Base-by-base conservation (phyloP, 37 sponge, comb jelly and placozoan genomes). In the Halisarca cf. caerulea region DNA sequence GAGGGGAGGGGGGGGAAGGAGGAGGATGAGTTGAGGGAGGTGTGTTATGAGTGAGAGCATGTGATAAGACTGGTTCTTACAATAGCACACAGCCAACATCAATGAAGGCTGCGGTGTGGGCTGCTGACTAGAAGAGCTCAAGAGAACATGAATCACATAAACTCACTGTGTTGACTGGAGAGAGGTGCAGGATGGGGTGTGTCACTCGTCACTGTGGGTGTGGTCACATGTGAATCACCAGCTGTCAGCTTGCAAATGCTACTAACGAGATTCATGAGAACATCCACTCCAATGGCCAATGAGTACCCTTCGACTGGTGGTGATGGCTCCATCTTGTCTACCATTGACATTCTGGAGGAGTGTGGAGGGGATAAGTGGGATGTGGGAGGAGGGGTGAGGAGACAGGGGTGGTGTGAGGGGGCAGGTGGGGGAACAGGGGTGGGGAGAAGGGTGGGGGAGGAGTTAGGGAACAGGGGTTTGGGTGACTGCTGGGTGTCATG, bases 321-420 rank as follows among this genome's bases (percentile, higher is more conserved):
- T 0, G 94, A 92, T 0, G 91, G 82, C 41, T 96, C 97, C 14
- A 47, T 34, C 80, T 92, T 96, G 59, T 96, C 97, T 75, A 96
- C 75, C 89, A 91, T 91, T 47, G 89, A 89, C 24, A 96, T 68
- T 36, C 97, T 97, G 82, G 3, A 68, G 32, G 21, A 71, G 43
- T 38, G 39, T 14, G 53, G 37, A 85, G 32, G 8, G 27, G 47
- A 28, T 40, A 68, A 43, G n/a, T n/a, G n/a, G n/a, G n/a, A n/a
- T n/a, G n/a, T n/a, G n/a, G n/a, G n/a, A n/a, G n/a, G n/a, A n/a
- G 25, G 24, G 40, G 40, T 23, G 18, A 38, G 35, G 25, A 57
- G 40, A 78, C n/a, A n/a, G n/a, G n/a, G n/a, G n/a, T n/a, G n/a
- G n/a, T n/a, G n/a, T n/a, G n/a, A n/a, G n/a, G n/a, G 25, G 51